Base-by-base conservation (phyloP, 2,113 vertebrate species). In the Petromus typicus region DNA sequence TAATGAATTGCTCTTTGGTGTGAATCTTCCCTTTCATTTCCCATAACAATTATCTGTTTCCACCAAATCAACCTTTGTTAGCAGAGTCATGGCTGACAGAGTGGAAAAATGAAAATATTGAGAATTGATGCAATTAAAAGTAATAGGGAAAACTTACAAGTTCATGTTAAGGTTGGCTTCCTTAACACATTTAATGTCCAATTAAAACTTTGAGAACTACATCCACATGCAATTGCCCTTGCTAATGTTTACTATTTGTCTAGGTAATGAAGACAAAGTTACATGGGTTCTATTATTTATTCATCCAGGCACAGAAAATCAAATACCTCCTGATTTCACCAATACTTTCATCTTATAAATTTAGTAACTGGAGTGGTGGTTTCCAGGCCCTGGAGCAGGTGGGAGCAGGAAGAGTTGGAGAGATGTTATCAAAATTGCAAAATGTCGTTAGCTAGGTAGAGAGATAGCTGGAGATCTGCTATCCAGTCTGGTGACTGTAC, bases 121-220 rank as follows among this genome's bases (percentile, higher is more conserved):
- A 75, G 9, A 86, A 78, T 6, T 11, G 22, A 54, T 64, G 45
- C 45, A 71, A 63, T 86, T 34, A 81, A 82, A 94, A 89, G 37
- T 30, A n/a, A 54, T 3, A 86, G 37, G 66, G 34, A 25, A 51
- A 54, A 51, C 12, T 67, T 45, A 51, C 37, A 64, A 27, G 32
- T 57, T 59, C 81, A 40, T 16, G 34, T 56, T 71, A 89, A 89
- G 45, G 63, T 66, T 81, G 20, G 3, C 48, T 67, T 59, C 71
- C 75, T 87, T 75, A 61, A 5, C 43, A 27, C 18, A 4, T 54
- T 64, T 64, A 71, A 3, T 6, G 17, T 32, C 23, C 57, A 17
- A 32, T 45, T 51, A 79, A 25, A 89, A 43, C 32, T 56, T 32
- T 48, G 78, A 64, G 59, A 76, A 51, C 37, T 56, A 9, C 4